Conservation (phyloP, 2,888 invertebrate species). For the Amblyjoppa proteus region DNA sequence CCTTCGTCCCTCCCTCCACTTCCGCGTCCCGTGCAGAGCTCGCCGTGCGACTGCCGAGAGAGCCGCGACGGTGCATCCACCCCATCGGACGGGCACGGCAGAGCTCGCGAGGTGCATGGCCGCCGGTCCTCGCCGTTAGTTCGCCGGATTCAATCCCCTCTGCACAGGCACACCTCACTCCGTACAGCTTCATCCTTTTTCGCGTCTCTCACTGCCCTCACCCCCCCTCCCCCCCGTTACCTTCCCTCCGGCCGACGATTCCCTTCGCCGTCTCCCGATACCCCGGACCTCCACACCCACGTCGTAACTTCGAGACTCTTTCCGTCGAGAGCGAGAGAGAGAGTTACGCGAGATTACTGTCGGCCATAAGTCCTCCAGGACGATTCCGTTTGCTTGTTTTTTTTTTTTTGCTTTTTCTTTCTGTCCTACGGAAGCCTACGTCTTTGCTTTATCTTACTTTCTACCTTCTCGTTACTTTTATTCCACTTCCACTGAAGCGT, state of each 20-base stretch:
- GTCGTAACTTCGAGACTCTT: constrained; percentile 68
- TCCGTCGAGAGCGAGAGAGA: not conserved
- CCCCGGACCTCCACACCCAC: constrained; percentile 52
- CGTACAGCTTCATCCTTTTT: constrained; percentile 33
- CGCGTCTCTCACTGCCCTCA: constrained; percentile 14
- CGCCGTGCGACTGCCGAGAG: constrained; percentile 43
- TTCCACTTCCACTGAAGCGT: constrained; percentile 13
- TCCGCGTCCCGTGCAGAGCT: constrained; percentile 27
- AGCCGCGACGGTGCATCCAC: constrained; percentile 60
- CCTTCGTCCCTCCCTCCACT: constrained; percentile 26
- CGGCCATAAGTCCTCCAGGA: constrained; percentile 63
- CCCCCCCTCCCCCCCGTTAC: constrained; percentile 21
- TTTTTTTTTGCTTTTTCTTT: constrained; percentile 11
- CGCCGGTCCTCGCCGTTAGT: constrained; percentile 60
- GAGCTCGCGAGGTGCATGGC: constrained; percentile 62
- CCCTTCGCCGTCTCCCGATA: constrained; percentile 40
- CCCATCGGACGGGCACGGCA: constrained; percentile 59
- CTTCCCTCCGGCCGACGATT: constrained; percentile 26
- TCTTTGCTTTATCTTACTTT: constrained; percentile 25
- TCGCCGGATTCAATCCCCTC: constrained; percentile 47
- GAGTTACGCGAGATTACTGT: constrained; percentile 65
- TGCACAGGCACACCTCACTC: constrained; percentile 65
- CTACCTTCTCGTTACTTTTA: constrained; percentile 26
- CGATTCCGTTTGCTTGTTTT: constrained; percentile 34
- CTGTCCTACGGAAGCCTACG: not conserved